Evolutionary conservation across 2,113 vertebrate genomes (phyloP).

Genomic region (Pelodiscus sinensis): DNA sequence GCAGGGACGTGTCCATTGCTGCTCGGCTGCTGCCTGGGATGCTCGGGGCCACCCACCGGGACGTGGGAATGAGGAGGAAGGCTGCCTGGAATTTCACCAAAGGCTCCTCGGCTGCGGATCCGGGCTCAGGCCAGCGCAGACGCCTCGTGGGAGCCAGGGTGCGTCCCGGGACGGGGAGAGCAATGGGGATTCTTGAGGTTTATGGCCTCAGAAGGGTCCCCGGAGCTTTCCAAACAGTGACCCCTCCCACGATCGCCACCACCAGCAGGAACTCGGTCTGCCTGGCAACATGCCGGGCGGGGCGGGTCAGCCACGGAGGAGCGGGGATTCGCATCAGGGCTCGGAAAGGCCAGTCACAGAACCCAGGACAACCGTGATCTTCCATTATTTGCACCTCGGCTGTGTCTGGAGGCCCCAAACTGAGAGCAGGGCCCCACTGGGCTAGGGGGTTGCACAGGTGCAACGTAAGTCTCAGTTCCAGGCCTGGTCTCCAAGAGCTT

Average conservation of each 20-base stretch:
- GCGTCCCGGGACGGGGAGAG: rapidly evolving
- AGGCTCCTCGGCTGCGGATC: background rate
- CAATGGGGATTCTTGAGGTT: background rate
- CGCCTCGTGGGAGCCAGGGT: background rate
- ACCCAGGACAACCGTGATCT: background rate
- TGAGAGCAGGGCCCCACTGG: rapidly evolving
- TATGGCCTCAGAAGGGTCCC: rapidly evolving
- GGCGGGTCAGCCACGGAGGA: background rate
- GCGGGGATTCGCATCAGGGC: background rate
- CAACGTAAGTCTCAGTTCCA: background rate
- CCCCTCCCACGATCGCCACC: rapidly evolving
- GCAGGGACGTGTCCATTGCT: rapidly evolving
- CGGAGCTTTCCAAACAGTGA: background rate
- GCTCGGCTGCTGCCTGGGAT: background rate
- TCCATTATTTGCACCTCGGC: background rate
- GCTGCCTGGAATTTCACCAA: background rate
- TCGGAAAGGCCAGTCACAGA: background rate
- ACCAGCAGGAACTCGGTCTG: background rate
- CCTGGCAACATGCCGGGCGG: background rate
- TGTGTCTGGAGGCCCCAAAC: background rate
- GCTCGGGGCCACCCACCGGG: rapidly evolving
- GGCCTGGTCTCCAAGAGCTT: background rate
- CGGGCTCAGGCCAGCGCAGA: background rate
- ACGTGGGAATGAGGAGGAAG: rapidly evolving
- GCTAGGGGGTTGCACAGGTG: background rate